Percentiles rank a stretch among this genome's conserved stretches.
Conservation (phyloP, 2,888 invertebrate genomes). For the Melanostoma scalare region DNA sequence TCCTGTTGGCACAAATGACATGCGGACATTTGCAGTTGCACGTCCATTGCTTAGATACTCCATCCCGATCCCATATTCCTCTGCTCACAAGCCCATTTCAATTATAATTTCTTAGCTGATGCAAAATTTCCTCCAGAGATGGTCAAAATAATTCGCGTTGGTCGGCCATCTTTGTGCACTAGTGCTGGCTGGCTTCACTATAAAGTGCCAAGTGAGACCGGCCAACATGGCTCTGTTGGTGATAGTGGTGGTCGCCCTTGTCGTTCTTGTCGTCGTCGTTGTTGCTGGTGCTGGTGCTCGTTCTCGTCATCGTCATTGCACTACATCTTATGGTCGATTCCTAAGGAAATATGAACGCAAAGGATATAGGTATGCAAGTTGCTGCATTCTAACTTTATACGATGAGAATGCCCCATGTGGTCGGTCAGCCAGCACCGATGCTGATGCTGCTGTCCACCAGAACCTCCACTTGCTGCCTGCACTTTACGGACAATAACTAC, state of each 20-base stretch:
- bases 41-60: constrained; percentile 29
- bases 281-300: constrained; percentile 30
- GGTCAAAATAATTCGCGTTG: constrained; percentile 72
- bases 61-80: not conserved
- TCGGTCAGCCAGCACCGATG: constrained; percentile 13
- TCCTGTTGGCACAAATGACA: constrained; percentile 68
- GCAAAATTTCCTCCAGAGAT: constrained; percentile 72
- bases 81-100: constrained; percentile 64
- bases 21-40: constrained; percentile 65
- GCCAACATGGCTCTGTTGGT: constrained; percentile 56
- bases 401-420: constrained; percentile 69
- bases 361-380: constrained; percentile 47
- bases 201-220: constrained; percentile 53
- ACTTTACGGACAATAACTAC: constrained; percentile 61
- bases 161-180: constrained; percentile 67
- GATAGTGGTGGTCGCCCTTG: constrained; percentile 40
- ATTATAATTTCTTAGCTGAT: constrained; percentile 73
- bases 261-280: constrained; percentile 24
- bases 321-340: constrained; percentile 66
- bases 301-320: constrained; percentile 48
- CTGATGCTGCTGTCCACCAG: constrained; percentile 24
- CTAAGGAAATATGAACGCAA: constrained; percentile 68
- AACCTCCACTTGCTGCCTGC: constrained; percentile 59
- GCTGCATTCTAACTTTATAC: constrained; percentile 41
- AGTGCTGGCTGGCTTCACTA: constrained; percentile 24